Evolutionary conservation across 2,797 vertebrate genomes (phyloP).

Genomic region (Onychomys arenicola): DNA sequence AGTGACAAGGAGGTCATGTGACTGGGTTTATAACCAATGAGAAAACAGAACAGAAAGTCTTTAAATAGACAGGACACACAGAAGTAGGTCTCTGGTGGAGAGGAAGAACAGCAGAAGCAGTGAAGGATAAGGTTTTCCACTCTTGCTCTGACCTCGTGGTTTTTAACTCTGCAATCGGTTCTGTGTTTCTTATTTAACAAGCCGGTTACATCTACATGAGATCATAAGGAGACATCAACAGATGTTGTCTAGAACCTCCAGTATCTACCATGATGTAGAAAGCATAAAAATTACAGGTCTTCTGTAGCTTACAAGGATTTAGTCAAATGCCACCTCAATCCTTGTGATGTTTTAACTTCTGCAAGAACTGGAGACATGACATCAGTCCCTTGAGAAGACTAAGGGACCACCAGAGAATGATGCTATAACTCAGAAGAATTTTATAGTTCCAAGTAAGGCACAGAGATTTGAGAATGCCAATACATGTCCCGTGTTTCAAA

Average conservation of each 20-base stretch:
- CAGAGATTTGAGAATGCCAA: neutral
- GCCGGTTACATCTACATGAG: too few species aligned
- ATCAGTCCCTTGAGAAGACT: neutral
- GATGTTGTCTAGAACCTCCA: neutral
- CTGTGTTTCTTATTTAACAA: too few species aligned
- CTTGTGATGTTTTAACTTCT: neutral
- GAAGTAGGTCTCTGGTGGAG: too few species aligned
- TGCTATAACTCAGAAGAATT: neutral
- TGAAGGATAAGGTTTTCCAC: too few species aligned
- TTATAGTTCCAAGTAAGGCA: rapidly evolving
- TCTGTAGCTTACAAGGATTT: neutral
- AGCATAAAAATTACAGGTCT: neutral
- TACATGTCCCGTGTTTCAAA: neutral
- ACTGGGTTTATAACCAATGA: too few species aligned
- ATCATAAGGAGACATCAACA: neutral
- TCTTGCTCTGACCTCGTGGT: too few species aligned
- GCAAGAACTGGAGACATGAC: neutral
- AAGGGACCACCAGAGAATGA: neutral
- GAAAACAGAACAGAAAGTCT: too few species aligned
- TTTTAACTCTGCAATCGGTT: too few species aligned
- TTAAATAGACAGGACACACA: too few species aligned
- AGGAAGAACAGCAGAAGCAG: too few species aligned
- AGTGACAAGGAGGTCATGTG: too few species aligned
- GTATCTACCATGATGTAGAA: neutral
- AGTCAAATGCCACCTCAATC: neutral